A percentile compares a stretch with the other conserved stretches of the same genome.
These are phyloP conservation scores for Diaphora mendica DNA, from an alignment of 2,888 invertebrate genomes.

Conservation along the genomic window DNA sequence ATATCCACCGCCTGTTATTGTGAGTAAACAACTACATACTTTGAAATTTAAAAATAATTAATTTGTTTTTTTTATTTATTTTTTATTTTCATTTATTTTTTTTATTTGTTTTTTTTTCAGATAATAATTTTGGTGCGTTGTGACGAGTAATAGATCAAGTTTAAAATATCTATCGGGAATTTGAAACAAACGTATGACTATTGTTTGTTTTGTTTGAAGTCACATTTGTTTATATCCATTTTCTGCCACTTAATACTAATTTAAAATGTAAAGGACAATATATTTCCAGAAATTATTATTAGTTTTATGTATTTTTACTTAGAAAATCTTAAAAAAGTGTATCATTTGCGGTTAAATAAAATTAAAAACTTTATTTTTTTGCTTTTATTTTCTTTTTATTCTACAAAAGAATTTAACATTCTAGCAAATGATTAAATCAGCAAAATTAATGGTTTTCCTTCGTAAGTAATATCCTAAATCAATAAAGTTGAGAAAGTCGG, in stretches of 20 bases:
- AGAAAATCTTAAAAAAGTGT: not conserved
- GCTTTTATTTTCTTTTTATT: not conserved
- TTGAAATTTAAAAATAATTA: constrained; percentile 46
- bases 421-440: not conserved
- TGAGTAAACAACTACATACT: constrained; percentile 85
- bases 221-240: constrained; percentile 32
- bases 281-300: not conserved
- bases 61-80: constrained; percentile 29
- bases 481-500: constrained; percentile 35
- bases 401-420: not conserved
- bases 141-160: constrained; percentile 23
- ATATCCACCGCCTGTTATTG: constrained; percentile 91
- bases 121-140: constrained; percentile 29
- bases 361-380: not conserved
- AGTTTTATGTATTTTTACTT: not conserved
- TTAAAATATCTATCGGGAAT: constrained; percentile 11
- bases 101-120: constrained; percentile 45
- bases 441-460: constrained; percentile 15
- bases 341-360: not conserved
- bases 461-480: constrained; percentile 28
- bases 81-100: constrained; percentile 43
- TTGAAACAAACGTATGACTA: constrained; percentile 23
- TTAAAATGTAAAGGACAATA: not conserved
- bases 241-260: not conserved
- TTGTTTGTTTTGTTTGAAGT: constrained; percentile 47